Conservation (phyloP, 2,113 vertebrate genomes). For the Siphamia tubifer region DNA sequence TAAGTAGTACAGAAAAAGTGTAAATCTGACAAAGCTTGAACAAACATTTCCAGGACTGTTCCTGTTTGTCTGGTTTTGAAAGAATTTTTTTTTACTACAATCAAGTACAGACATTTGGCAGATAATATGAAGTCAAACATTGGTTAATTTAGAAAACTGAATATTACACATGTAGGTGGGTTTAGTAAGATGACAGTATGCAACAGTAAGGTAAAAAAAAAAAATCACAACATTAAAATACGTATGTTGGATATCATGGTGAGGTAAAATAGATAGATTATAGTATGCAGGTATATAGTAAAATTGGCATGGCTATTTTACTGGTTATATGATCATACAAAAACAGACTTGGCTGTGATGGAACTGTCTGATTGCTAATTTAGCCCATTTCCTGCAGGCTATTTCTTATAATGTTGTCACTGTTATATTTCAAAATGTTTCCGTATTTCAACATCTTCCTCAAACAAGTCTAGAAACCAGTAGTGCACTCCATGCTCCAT, state of each 20-base stretch:
- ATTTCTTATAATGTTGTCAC: background rate
- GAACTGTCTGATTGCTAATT: background rate
- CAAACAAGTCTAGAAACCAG: slow-evolving; percentile 32
- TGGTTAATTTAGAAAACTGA: too few relatives aligned
- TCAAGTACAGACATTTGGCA: too few relatives aligned
- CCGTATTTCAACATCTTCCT: slow-evolving; percentile 6
- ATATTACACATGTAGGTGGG: too few relatives aligned
- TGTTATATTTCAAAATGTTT: background rate
- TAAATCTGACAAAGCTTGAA: too few relatives aligned
- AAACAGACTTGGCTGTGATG: background rate
- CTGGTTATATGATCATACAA: background rate
- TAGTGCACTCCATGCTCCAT: background rate
- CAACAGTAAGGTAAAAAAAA: too few relatives aligned
- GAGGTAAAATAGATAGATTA: background rate
- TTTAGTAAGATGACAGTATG: too few relatives aligned
- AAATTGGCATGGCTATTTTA: background rate
- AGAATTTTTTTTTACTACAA: too few relatives aligned
- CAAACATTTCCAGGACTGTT: too few relatives aligned
- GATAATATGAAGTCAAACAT: too few relatives aligned
- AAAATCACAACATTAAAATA: background rate
- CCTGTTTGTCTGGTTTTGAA: too few relatives aligned
- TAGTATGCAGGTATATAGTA: background rate
- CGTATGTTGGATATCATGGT: background rate
- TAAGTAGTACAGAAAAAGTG: too few relatives aligned
- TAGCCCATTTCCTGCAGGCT: background rate